A percentile compares a stretch with the other conserved stretches of the same genome.
phyloP scores from a whole-genome alignment of 2,888 invertebrate species.

The Piscicola geometra region DNA sequence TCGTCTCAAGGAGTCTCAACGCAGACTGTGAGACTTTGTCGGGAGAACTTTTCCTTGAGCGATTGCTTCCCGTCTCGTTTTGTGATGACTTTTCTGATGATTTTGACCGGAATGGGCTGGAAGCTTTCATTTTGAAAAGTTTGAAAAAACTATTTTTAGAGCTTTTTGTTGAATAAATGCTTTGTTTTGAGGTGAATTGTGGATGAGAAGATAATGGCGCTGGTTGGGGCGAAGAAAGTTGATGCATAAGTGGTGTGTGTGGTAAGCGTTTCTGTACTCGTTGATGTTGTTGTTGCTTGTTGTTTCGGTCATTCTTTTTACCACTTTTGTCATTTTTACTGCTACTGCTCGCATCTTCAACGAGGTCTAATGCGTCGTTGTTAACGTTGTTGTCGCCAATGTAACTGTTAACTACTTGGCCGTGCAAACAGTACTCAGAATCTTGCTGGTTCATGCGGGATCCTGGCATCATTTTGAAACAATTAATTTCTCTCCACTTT shows the following conservation, averaged over 20 bases:
- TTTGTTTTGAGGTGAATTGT: too few species aligned
- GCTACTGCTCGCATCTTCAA: too few species aligned
- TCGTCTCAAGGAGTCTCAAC: neutral
- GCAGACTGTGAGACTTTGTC: neutral
- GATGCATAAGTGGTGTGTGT: too few species aligned
- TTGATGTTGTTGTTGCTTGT: too few species aligned
- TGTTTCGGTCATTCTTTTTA: neutral
- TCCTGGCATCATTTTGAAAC: neutral
- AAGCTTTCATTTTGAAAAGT: neutral
- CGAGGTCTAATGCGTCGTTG: neutral
- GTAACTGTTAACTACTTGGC: neutral
- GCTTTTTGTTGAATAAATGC: too few species aligned
- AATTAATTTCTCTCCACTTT: too few species aligned
- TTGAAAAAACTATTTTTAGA: neutral
- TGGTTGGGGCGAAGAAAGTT: too few species aligned
- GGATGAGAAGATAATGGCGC: too few species aligned
- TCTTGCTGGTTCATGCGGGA: conserved; percentile 10
- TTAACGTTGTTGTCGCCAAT: neutral
- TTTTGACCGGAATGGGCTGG: conserved; percentile 4
- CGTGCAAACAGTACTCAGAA: neutral
- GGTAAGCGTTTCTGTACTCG: too few species aligned
- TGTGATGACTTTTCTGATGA: neutral
- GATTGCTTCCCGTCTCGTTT: neutral
- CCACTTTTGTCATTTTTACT: too few species aligned
- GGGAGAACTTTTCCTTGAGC: neutral